Conservation (phyloP, 2,888 invertebrate species). For the Flexamia atlantica region DNA sequence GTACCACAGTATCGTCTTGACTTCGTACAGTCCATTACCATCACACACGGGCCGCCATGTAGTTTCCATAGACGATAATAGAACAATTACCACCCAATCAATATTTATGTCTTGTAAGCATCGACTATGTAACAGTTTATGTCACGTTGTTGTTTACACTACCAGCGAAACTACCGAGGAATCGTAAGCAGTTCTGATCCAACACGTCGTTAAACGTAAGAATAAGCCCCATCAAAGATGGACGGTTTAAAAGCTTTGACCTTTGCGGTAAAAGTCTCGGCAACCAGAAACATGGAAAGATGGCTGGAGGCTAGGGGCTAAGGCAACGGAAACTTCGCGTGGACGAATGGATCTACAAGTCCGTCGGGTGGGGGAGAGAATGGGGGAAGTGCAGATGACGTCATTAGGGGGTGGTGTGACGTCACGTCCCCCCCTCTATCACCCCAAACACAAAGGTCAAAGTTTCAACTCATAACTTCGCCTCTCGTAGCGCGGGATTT, state of each 20-base stretch:
- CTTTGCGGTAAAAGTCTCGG: constrained; percentile 8
- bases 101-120: neutral
- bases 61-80: neutral
- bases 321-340: constrained; percentile 25
- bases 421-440: constrained; percentile 29
- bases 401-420: constrained; percentile 45
- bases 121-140: neutral
- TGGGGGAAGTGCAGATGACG: constrained; percentile 1
- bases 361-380: neutral
- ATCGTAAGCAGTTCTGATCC: neutral
- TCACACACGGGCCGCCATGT: neutral
- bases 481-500: neutral
- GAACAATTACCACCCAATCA: neutral
- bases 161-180: neutral
- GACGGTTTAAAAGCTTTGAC: constrained; percentile 8
- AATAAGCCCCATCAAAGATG: neutral
- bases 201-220: neutral
- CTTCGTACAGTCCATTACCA: neutral
- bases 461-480: neutral
- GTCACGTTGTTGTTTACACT: neutral
- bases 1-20: too few relatives aligned
- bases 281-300: neutral
- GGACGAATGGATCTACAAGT: constrained; percentile 47
- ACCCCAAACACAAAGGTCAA: constrained; percentile 37
- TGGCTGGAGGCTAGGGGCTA: neutral